Evolutionary conservation across 2,888 invertebrate genomes (phyloP).

Genomic region (Brenthis hecate): DNA sequence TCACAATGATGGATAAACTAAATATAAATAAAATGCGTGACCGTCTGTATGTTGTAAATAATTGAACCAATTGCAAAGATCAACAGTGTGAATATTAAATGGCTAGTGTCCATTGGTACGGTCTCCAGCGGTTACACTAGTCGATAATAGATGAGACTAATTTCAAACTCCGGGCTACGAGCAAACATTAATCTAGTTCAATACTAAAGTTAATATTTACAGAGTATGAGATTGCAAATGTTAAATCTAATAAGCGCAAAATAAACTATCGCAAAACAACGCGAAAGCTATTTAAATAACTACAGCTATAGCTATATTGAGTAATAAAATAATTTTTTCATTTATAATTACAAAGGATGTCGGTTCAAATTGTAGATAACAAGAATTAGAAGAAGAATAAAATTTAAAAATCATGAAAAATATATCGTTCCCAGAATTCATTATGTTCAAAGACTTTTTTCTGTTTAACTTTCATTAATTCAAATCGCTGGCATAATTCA

Average conservation of each 20-base stretch:
- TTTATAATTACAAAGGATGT: background rate
- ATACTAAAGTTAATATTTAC: conserved; percentile 13
- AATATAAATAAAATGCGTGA: background rate
- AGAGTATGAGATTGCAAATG: conserved; percentile 13
- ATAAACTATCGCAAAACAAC: background rate
- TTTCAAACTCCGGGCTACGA: conserved; percentile 14
- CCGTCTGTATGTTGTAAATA: conserved; percentile 13
- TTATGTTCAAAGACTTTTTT: too few relatives aligned
- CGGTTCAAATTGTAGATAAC: too few relatives aligned
- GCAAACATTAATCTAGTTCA: conserved; percentile 25
- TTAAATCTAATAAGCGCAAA: conserved; percentile 14
- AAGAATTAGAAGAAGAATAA: too few relatives aligned
- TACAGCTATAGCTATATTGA: background rate
- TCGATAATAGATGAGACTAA: conserved; percentile 28
- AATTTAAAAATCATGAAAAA: too few relatives aligned
- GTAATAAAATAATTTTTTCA: background rate
- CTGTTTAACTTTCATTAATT: too few relatives aligned
- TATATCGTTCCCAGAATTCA: too few relatives aligned
- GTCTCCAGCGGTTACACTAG: conserved; percentile 19
- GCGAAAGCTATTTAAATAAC: conserved; percentile 1
- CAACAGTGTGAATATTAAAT: conserved; percentile 34
- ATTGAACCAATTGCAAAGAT: conserved; percentile 28
- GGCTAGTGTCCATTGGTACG: conserved; percentile 20
- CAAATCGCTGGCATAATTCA: too few relatives aligned
- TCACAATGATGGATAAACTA: background rate